These are phyloP conservation scores for Orientallactaga sibirica DNA, from an alignment of 2,797 vertebrate species.

Conservation along the genomic window DNA sequence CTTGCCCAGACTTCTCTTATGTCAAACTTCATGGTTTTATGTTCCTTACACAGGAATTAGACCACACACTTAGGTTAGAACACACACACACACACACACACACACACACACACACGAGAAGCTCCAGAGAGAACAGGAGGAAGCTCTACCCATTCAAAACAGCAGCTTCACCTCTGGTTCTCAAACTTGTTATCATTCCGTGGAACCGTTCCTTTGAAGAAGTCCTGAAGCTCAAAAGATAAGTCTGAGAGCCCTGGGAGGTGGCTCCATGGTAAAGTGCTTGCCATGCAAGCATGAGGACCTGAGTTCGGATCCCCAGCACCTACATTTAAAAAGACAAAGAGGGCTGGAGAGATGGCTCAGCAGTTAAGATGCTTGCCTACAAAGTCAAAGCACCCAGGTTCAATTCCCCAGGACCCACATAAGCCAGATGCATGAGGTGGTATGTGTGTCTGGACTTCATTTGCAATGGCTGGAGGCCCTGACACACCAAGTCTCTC, in stretches of 20 bases:
- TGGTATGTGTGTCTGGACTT: too few species aligned
- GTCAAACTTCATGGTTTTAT: conserved; percentile 57
- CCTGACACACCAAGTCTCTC: too few species aligned
- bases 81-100: neutral
- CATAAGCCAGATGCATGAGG: too few species aligned
- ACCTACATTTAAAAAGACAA: too few species aligned
- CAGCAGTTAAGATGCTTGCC: too few species aligned
- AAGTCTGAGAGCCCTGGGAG: neutral
- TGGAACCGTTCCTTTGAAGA: neutral
- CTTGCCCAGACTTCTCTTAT: conserved; percentile 20
- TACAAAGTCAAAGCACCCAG: too few species aligned
- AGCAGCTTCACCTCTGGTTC: neutral
- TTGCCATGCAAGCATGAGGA: too few species aligned
- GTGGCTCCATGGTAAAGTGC: too few species aligned
- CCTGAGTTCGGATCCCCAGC: too few species aligned
- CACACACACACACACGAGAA: neutral
- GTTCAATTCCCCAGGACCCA: too few species aligned
- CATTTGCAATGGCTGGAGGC: too few species aligned
- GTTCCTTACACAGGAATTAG: conserved; percentile 50
- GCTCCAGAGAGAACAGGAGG: neutral
- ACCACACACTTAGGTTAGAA: conserved; percentile 35
- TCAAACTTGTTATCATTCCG: neutral
- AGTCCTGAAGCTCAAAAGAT: neutral
- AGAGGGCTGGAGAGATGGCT: too few species aligned
- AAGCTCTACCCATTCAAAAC: neutral